Base-by-base conservation (phyloP, 2,888 invertebrate species). In the Elmis aenea region DNA sequence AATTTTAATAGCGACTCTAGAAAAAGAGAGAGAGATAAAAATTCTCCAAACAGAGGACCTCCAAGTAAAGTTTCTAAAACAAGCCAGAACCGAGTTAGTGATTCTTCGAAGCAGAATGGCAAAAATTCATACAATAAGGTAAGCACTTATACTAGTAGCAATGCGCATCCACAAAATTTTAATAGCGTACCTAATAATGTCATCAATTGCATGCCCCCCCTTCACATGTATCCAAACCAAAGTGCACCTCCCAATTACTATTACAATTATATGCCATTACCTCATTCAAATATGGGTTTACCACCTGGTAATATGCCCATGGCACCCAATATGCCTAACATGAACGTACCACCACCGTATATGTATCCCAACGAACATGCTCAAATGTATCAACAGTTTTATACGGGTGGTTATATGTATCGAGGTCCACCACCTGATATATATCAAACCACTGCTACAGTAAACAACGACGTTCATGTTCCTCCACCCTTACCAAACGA, bases 401-500 rank as follows among this genome's bases (percentile, higher is more conserved):
- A 52, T 37, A 54, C 52, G 44, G 55, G 55, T 21, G 52, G 52
- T 25, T 65, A 58, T 48, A 57, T 61, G 58, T 66, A 60, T 46
- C 52, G 55, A 5, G 36, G 50, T 14, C 39, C 30, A 14, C 33
- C 47, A 18, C 47, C 52, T 16, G 60, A 59, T 33, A 58, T 63
- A 52, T 64, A 57, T 48, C 49, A 52, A 33, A 51, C 52, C 28
- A 50, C 57, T 48, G 21, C 55, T 48, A 18, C 50, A 38, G 37
- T 26, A 5, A 38, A 37, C 8, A 5, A 33, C 16, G 33, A 36
- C 12, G 38, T 38, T 18, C 45, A 52, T 24, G 61, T 59, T 28
- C 71, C 67, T 29, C 77, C 77, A 0, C 73, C 76, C 21, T 64
- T 75, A 46, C 78, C 77, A 3, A 65, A 67, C 33, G 75, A 73